These are phyloP conservation scores for Synchiropus splendidus DNA, from an alignment of 2,113 vertebrate genomes.

Conservation along the genomic window DNA sequence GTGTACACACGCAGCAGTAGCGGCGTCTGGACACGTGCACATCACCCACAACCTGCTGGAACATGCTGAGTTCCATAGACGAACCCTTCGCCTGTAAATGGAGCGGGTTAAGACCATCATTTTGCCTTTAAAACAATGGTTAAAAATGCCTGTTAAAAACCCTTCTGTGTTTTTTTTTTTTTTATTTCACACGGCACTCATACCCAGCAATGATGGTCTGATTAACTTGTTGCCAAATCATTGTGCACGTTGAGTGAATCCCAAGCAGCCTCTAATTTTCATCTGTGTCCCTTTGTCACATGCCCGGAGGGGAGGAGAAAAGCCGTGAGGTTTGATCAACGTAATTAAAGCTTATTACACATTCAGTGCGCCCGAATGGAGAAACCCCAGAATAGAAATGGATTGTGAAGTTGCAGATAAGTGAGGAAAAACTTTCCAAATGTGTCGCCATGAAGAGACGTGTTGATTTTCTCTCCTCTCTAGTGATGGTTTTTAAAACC, in stretches of 20 bases:
- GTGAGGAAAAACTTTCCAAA: slow-evolving; percentile 3
- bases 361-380: slow-evolving; percentile 61
- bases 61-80: too few relatives aligned
- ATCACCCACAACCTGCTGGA: too few relatives aligned
- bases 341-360: slow-evolving; percentile 83
- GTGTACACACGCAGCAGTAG: too few relatives aligned
- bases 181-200: slow-evolving; percentile 55
- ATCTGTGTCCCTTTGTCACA: slow-evolving; percentile 69
- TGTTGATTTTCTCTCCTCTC: too few relatives aligned
- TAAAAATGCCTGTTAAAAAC: too few relatives aligned
- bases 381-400: slow-evolving; percentile 33
- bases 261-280: slow-evolving; percentile 75
- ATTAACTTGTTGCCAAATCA: slow-evolving; percentile 81
- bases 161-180: too few relatives aligned
- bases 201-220: slow-evolving; percentile 78
- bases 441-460: slow-evolving; percentile 5
- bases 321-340: slow-evolving; percentile 74
- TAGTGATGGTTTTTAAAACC: not conserved
- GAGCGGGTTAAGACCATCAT: too few relatives aligned
- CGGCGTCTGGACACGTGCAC: too few relatives aligned
- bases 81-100: too few relatives aligned
- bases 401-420: slow-evolving; percentile 24
- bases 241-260: slow-evolving; percentile 72
- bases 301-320: slow-evolving; percentile 37
- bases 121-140: too few relatives aligned